Evolutionary conservation across 2,888 invertebrate genomes (phyloP).

Genomic region (Microdon myrmicae): DNA sequence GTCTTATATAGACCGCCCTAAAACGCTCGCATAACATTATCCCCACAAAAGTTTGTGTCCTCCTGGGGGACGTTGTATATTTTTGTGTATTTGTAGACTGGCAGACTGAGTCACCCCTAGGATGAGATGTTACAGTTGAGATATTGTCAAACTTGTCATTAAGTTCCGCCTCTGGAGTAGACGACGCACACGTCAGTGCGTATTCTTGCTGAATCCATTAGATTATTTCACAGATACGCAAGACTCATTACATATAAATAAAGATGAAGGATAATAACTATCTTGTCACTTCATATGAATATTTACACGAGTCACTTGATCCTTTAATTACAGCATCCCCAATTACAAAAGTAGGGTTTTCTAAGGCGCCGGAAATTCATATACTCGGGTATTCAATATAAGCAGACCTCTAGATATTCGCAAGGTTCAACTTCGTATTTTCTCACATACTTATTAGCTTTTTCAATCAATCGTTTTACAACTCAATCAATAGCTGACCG

Average conservation of each 20-base stretch:
- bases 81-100: no score
- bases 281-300: slow-evolving; percentile 46
- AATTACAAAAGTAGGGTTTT: no score
- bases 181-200: neutral
- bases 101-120: slow-evolving; percentile 8
- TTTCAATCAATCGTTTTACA: slow-evolving; percentile 50
- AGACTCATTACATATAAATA: slow-evolving; percentile 45
- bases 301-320: slow-evolving; percentile 42
- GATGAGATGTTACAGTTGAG: slow-evolving; percentile 32
- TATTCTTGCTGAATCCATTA: slow-evolving; percentile 28
- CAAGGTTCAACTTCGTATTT: no score
- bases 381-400: no score
- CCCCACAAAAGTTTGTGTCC: slow-evolving; percentile 2
- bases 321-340: slow-evolving; percentile 24
- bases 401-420: no score
- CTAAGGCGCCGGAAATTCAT: no score
- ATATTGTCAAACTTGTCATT: slow-evolving; percentile 49
- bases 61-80: no score
- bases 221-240: slow-evolving; percentile 46
- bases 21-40: slow-evolving; percentile 15
- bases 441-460: slow-evolving; percentile 39
- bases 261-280: slow-evolving; percentile 48
- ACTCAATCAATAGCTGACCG: slow-evolving; percentile 42
- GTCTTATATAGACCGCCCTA: no score
- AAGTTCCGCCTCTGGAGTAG: slow-evolving; percentile 19